phyloP scores from a whole-genome alignment of 2,113 vertebrate genomes.

The Laticauda colubrina region DNA sequence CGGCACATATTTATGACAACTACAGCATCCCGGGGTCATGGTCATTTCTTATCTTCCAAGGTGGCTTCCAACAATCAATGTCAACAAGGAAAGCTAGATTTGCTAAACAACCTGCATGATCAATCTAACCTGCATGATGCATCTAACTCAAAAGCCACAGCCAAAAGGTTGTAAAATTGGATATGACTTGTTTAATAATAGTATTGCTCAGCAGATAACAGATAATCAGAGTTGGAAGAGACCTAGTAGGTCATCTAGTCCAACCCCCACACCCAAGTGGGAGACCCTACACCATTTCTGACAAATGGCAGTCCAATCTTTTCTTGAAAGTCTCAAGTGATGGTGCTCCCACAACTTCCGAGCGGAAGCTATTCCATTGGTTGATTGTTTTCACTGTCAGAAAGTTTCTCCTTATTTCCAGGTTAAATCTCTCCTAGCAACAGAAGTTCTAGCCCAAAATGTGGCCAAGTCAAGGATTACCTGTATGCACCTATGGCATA shows the following conservation, averaged over 20 bases:
- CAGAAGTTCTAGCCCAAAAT: background rate
- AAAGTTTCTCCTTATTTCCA: too few relatives aligned
- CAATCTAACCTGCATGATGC: background rate
- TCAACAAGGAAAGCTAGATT: background rate
- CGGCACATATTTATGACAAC: background rate
- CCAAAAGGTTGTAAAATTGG: background rate
- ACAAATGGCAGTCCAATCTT: too few relatives aligned
- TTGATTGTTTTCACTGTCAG: too few relatives aligned
- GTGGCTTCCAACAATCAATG: too few relatives aligned
- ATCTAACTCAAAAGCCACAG: background rate
- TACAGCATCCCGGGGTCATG: background rate
- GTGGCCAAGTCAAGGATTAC: too few relatives aligned
- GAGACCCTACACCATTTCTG: too few relatives aligned
- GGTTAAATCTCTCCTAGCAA: background rate
- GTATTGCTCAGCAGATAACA: background rate
- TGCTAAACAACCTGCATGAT: background rate
- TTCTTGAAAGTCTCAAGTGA: too few relatives aligned
- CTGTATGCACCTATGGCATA: background rate
- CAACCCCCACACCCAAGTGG: too few relatives aligned
- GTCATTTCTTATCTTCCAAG: background rate
- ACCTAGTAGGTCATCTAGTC: too few relatives aligned
- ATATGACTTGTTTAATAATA: background rate
- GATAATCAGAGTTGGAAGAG: too few relatives aligned
- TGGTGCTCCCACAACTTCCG: too few relatives aligned
- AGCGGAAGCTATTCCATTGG: too few relatives aligned